Evolutionary conservation across 2,113 vertebrate genomes (phyloP).

Genomic region (Archilochus colubris): DNA sequence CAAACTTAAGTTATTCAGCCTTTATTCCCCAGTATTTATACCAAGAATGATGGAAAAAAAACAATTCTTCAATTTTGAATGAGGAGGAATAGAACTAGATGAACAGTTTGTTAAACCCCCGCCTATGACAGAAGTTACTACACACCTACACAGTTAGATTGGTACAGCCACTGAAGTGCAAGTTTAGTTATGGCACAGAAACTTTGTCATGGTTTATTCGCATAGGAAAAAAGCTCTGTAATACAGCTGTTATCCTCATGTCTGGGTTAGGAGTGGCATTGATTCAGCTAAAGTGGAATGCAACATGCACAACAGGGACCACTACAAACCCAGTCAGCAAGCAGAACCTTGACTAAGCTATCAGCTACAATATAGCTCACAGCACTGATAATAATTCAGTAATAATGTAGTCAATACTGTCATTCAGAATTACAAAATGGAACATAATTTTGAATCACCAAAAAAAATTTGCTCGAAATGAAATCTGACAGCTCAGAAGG

Average conservation of each 20-base stretch:
- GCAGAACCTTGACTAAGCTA: not conserved
- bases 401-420: not conserved
- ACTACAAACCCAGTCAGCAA: not conserved
- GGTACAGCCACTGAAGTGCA: not conserved
- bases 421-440: conserved; percentile 9
- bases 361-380: not conserved
- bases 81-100: not conserved
- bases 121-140: not conserved
- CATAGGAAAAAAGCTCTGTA: not conserved
- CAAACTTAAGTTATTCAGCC: not conserved
- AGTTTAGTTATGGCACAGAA: not conserved
- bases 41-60: not conserved
- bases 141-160: not conserved
- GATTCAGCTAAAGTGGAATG: not conserved
- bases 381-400: not conserved
- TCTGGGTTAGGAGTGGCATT: not conserved
- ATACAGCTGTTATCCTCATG: not conserved
- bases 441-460: not conserved
- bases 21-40: not conserved
- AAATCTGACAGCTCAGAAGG: conserved; percentile 13
- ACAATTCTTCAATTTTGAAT: not conserved
- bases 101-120: not conserved
- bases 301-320: not conserved
- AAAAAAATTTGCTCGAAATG: not conserved
- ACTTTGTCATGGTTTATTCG: not conserved